Base-by-base conservation (phyloP, 2,888 invertebrate species). In the Nebria salina region DNA sequence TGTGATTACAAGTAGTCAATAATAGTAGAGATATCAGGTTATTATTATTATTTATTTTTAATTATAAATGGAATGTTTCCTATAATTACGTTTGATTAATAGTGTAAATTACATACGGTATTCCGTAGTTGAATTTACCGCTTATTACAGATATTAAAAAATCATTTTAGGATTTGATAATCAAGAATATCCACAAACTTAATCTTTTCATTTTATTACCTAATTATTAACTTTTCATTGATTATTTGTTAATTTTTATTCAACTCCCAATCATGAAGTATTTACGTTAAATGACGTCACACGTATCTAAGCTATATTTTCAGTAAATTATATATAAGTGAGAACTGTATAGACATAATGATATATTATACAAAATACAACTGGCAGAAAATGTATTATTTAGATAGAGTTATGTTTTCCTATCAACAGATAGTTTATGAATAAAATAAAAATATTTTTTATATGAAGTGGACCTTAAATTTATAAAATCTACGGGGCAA, bases 51-150 rank as follows among this genome's bases (percentile, higher is more conserved):
- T 7, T 54, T 54, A 54, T 54, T 54, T 76, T 81, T 80, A 75
- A 74, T 75, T 80, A 25, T 73, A 41, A 81, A 81, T 81, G 81
- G 81, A 81, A 81, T 81, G 81, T 81, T 72, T 81, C n/a, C 34
- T 26, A 70, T 70, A 70, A 70, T 70, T 70, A 25, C 25, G 54
- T 54, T 54, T 54, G 54, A 54, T 54, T 54, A 54, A 54, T 54
- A 54, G 54, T 54, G 54, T 54, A 54, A 54, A 54, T 54, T 54
- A 54, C 54, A 54, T 54, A 8, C 13, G 13, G 54, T 54, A 54
- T 54, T 54, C 8, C 54, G 54, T 54, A 54, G 54, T 54, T 54
- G 54, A 54, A 54, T 54, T 54, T 13, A 54, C 54, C 54, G 54
- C 54, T 54, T 54, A 54, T 54, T 8, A 13, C 13, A 6, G 2